phyloP scores from a whole-genome alignment of 2,888 invertebrate species.

The Gastracanthus pulcherrimus region DNA sequence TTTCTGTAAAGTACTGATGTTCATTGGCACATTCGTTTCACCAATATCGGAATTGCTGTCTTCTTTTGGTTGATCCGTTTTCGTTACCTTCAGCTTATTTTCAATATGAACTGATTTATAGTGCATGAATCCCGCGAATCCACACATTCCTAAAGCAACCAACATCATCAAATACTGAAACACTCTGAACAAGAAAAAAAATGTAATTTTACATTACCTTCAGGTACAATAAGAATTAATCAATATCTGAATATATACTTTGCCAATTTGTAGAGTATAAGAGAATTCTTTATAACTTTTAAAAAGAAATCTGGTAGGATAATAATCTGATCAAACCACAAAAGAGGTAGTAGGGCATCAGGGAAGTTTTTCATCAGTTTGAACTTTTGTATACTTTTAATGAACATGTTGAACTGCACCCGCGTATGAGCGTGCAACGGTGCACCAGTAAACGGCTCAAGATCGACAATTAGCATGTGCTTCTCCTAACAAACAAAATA shows the following conservation, averaged over 20 bases:
- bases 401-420: constrained; percentile 85
- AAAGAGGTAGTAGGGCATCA: constrained; percentile 83
- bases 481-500: constrained; percentile 77
- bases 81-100: constrained; percentile 57
- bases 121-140: constrained; percentile 74
- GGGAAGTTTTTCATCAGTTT: constrained; percentile 83
- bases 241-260: constrained; percentile 56
- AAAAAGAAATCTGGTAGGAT: constrained; percentile 66
- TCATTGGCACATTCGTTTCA: constrained; percentile 67
- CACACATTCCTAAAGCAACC: constrained; percentile 77
- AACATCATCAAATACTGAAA: constrained; percentile 81
- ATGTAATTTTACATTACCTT: neutral
- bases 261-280: constrained; percentile 33
- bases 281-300: constrained; percentile 64
- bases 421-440: constrained; percentile 86
- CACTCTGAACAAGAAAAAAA: constrained; percentile 65
- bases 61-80: neutral
- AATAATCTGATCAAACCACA: constrained; percentile 89
- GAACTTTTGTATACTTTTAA: constrained; percentile 83
- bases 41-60: neutral
- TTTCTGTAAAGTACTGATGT: constrained; percentile 66
- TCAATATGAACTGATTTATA: constrained; percentile 69
- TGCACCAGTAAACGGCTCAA: constrained; percentile 88
- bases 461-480: constrained; percentile 87
- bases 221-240: neutral